Evolutionary conservation across 1,140 invertebrate genomes (phyloP).

Genomic region (Pollicipes pollicipes): DNA sequence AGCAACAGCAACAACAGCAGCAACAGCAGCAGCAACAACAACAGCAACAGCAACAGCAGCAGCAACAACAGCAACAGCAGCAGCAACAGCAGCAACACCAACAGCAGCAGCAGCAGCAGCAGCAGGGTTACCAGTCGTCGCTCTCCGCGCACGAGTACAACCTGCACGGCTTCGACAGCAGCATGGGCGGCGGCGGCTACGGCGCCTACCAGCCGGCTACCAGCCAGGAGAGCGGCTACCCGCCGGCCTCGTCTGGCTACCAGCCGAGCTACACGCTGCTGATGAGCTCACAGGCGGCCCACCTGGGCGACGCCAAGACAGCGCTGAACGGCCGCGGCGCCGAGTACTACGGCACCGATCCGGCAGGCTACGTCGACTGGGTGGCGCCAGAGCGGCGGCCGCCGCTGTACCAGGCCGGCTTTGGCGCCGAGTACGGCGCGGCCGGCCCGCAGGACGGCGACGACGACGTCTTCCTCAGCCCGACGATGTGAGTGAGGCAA

Average conservation of each 20-base stretch:
- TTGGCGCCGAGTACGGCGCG: neutral
- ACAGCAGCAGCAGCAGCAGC: constrained; percentile 24
- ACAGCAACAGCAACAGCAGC: constrained; percentile 19
- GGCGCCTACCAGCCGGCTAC: neutral
- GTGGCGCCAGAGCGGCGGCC: neutral
- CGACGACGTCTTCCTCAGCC: neutral
- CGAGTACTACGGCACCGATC: neutral
- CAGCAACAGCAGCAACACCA: constrained; percentile 21
- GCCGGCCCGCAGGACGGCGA: neutral
- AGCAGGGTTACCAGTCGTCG: constrained; percentile 9
- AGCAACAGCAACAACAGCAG: constrained; percentile 19
- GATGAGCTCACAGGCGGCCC: neutral
- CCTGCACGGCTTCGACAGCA: neutral
- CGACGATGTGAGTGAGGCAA: neutral
- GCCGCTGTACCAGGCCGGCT: neutral
- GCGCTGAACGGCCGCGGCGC: neutral
- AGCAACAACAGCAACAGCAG: constrained; percentile 17
- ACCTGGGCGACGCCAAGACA: neutral
- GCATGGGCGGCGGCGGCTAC: neutral
- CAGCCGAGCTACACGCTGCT: neutral
- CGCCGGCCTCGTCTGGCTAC: neutral
- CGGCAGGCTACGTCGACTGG: neutral
- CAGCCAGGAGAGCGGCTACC: neutral
- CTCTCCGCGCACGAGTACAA: neutral
- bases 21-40: constrained; percentile 16